Conservation (phyloP, 2,888 invertebrate species). For the Drosophila eohydei region DNA sequence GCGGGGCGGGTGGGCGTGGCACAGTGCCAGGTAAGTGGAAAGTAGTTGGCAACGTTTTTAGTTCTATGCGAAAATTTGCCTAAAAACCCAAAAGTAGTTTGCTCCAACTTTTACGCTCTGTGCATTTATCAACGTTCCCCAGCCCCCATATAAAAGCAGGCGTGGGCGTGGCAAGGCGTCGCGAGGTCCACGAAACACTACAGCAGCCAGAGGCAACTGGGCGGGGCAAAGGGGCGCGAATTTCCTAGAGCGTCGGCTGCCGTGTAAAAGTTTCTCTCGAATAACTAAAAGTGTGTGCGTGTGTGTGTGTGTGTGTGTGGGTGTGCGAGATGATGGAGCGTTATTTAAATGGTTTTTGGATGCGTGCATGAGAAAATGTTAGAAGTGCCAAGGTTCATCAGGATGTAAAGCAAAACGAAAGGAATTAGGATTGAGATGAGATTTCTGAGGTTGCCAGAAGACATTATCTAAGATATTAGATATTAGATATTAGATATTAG, state of each 20-base stretch:
- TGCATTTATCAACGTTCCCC: slow-evolving; percentile 78
- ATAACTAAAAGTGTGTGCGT: background rate
- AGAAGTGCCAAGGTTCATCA: slow-evolving; percentile 32
- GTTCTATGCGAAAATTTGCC: slow-evolving; percentile 78
- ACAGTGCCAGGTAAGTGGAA: slow-evolving; percentile 76
- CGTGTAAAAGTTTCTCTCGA: slow-evolving; percentile 62
- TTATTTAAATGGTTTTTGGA: slow-evolving; percentile 77
- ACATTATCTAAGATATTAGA: background rate
- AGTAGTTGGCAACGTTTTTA: slow-evolving; percentile 73
- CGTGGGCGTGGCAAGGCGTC: slow-evolving; percentile 11
- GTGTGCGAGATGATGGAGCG: slow-evolving; percentile 72
- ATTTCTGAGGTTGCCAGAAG: background rate
- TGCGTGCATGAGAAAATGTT: slow-evolving; percentile 76
- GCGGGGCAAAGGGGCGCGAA: background rate
- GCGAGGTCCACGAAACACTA: slow-evolving; percentile 30
- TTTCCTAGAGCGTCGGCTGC: slow-evolving; percentile 32
- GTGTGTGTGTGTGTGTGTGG: slow-evolving; percentile 15
- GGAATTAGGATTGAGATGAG: background rate
- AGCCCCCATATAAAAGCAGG: slow-evolving; percentile 17
- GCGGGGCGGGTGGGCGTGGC: slow-evolving; percentile 58
- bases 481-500: background rate
- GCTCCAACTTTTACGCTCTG: slow-evolving; percentile 67
- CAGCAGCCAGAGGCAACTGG: slow-evolving; percentile 29
- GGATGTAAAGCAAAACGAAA: background rate
- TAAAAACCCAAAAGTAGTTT: slow-evolving; percentile 81